phyloP scores from a whole-genome alignment of 2,888 invertebrate species.

The Drosophila kokeensis region DNA sequence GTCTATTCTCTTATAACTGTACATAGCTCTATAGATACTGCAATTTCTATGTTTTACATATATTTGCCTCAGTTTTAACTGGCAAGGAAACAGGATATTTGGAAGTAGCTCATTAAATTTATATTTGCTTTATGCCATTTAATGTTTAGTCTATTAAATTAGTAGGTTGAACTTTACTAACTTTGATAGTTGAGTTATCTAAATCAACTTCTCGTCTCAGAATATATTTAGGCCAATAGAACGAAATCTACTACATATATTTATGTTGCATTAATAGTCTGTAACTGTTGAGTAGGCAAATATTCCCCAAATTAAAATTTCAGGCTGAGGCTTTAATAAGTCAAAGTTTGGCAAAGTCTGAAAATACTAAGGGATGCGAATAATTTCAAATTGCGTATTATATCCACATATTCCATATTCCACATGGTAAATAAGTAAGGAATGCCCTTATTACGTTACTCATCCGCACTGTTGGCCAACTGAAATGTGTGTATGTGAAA shows the following conservation, averaged over 20 bases:
- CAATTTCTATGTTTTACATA: background rate
- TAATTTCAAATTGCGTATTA: background rate
- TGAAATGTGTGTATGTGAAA: conserved; percentile 10
- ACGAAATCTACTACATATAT: too few species aligned
- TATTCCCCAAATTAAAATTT: background rate
- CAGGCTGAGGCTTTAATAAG: too few species aligned
- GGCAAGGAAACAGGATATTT: background rate
- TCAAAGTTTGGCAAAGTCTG: background rate
- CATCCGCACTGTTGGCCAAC: conserved; percentile 35
- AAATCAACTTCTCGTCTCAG: background rate
- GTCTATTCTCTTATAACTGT: background rate
- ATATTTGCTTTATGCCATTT: background rate
- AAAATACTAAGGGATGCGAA: background rate
- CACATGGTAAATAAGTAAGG: background rate
- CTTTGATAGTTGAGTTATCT: background rate
- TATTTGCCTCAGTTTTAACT: background rate
- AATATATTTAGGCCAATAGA: background rate
- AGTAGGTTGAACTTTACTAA: background rate
- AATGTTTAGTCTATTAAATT: background rate
- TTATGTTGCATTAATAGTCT: background rate
- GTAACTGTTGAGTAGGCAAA: background rate
- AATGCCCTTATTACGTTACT: conserved; percentile 11
- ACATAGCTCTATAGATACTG: background rate
- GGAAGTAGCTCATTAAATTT: background rate
- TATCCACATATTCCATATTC: background rate